Conservation (phyloP, 2,888 invertebrate species). For the Pheosia tremula region DNA sequence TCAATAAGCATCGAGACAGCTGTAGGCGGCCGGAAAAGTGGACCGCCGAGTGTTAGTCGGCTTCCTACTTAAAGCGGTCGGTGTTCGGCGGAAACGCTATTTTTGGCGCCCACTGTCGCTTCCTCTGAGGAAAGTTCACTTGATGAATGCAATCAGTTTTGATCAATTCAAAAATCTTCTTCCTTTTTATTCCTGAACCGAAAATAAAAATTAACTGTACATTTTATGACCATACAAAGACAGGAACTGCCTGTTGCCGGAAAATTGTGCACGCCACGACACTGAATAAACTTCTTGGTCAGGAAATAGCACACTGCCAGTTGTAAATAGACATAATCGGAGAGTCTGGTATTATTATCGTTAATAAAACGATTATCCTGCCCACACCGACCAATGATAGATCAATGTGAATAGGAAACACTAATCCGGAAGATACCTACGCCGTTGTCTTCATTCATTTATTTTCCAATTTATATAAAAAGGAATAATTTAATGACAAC, state of each 20-base stretch:
- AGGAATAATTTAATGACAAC: conserved; percentile 14
- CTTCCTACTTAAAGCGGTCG: conserved; percentile 80
- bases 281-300: conserved; percentile 33
- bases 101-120: conserved; percentile 81
- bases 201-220: conserved; percentile 3
- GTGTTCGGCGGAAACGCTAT: conserved; percentile 79
- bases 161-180: conserved; percentile 45
- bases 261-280: conserved; percentile 26
- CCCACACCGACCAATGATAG: conserved; percentile 30
- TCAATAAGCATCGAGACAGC: conserved; percentile 78
- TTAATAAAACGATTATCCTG: conserved; percentile 40
- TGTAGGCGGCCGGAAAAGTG: conserved; percentile 81
- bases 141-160: conserved; percentile 60
- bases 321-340: conserved; percentile 23
- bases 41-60: conserved; percentile 70
- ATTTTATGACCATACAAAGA: conserved; percentile 17
- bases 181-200: conserved; percentile 18
- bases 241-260: conserved; percentile 23
- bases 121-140: conserved; percentile 80
- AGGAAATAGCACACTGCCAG: conserved; percentile 32
- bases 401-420: conserved; percentile 40
- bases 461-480: conserved; percentile 24
- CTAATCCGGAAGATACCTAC: conserved; percentile 28
- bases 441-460: conserved; percentile 20
- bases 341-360: conserved; percentile 22